Evolutionary conservation across 2,888 invertebrate genomes (phyloP), one percentile per base, ranked within the genome.

Genomic region (Ormyrus nitidulus): DNA sequence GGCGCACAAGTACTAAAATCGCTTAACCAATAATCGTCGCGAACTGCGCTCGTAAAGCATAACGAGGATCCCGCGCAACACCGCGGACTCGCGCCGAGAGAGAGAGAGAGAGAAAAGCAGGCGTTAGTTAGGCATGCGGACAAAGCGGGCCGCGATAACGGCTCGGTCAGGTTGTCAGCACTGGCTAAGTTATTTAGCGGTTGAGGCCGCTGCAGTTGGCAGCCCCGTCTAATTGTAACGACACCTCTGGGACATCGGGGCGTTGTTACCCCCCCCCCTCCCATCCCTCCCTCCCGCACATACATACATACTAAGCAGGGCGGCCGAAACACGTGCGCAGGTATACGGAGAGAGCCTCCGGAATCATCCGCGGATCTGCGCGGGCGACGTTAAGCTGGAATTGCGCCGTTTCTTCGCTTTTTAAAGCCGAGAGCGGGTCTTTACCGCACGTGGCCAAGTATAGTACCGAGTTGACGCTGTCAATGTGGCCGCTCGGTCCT

Each of bases 201-300:
- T 79, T 86, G 88, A 88, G 86, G 83, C 85, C 83, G 76, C 10
- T 58, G 34, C 86, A 88, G 88, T 88, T 88, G 89, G 89, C 88
- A 87, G 87, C 84, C 84, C 87, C 88, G 89, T 89, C 89, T 89
- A 89, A 89, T 89, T 89, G 88, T 89, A 89, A 89, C 89, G 89
- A 88, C 87, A 88, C 89, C 89, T 88, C 86, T 87, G 89, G 89
- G 89, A 88, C 86, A 85, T 84, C 85, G 86, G 81, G 54, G 53
- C 69, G 19, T 51, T 72, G 68, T 71, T 80, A 80, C 84, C 68
- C 82, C 79, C 72, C 66, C 77, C 13, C 62, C 44, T 9, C 8
- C 53, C 10, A 66, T 8, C 58, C 10, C 34, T 51, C 19, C 7
- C 54, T 10, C 10, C 9, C 11, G 7, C 9, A 46, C 34, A 19